phyloP scores from a whole-genome alignment of 2,888 invertebrate species.

The Paralinhomoeus sp. region DNA sequence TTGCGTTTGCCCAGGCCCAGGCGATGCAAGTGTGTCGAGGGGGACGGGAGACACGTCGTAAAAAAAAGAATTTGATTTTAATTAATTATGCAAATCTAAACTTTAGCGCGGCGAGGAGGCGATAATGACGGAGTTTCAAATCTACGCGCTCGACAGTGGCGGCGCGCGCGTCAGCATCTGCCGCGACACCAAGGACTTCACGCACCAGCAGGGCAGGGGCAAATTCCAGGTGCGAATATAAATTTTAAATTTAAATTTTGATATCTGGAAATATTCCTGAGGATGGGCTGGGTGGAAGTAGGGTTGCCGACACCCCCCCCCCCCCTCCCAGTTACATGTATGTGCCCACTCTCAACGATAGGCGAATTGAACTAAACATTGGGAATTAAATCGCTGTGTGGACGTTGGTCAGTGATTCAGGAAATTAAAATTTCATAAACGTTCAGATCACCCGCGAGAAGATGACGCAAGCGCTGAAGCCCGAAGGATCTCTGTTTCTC shows the following conservation, averaged over 20 bases:
- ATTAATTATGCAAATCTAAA: not conserved
- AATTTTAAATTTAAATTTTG: too few relatives aligned
- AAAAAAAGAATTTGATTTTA: not conserved
- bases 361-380: too few relatives aligned
- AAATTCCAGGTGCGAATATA: constrained; percentile 22
- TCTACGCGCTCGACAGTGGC: constrained; percentile 14
- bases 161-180: constrained; percentile 15
- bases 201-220: constrained; percentile 21
- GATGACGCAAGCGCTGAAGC: constrained; percentile 13
- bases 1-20: too few relatives aligned
- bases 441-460: constrained; percentile 15
- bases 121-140: constrained; percentile 23
- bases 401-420: too few relatives aligned
- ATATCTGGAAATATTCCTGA: too few relatives aligned
- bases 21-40: not conserved
- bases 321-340: too few relatives aligned
- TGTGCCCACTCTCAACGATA: too few relatives aligned
- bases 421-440: not conserved
- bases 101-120: constrained; percentile 18
- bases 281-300: too few relatives aligned
- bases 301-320: too few relatives aligned
- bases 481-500: constrained; percentile 16
- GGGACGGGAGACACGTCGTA: not conserved
- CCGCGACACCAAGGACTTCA: constrained; percentile 21
- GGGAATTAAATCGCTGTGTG: too few relatives aligned